Conservation (phyloP, 2,113 vertebrate species). For the Synodontis membranacea region DNA sequence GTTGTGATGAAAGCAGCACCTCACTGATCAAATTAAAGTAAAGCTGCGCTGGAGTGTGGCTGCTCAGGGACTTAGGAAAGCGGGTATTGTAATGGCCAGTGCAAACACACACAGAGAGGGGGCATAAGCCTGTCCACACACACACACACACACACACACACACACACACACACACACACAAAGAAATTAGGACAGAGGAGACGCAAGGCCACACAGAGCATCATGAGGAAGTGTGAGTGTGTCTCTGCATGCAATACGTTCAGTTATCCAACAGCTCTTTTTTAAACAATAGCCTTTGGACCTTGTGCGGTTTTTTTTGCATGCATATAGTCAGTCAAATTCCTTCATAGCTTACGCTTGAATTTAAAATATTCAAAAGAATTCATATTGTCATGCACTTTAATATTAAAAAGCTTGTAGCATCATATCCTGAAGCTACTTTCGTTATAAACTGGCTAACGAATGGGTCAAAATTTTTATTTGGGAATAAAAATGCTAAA, state of each 20-base stretch:
- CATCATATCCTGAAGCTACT: too few relatives aligned
- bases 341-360: background rate
- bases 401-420: background rate
- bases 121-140: slow-evolving; percentile 71
- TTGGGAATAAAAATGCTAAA: too few relatives aligned
- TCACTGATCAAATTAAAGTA: slow-evolving; percentile 81
- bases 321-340: background rate
- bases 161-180: slow-evolving; percentile 55
- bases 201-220: slow-evolving; percentile 21
- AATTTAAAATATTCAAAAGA: background rate
- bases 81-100: slow-evolving; percentile 76
- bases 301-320: background rate
- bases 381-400: slow-evolving; percentile 15
- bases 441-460: too few relatives aligned
- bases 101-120: slow-evolving; percentile 77
- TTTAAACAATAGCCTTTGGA: background rate
- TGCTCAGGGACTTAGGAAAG: slow-evolving; percentile 81
- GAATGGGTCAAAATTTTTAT: too few relatives aligned
- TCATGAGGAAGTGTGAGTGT: background rate
- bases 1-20: slow-evolving; percentile 82
- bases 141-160: slow-evolving; percentile 41
- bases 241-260: slow-evolving; percentile 15
- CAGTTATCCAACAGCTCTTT: slow-evolving; percentile 9
- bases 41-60: slow-evolving; percentile 82
- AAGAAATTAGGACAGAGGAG: slow-evolving; percentile 10